Percentiles rank a stretch among this genome's conserved stretches.
Conservation (phyloP, 2,113 vertebrate species). For the Hucho hucho region DNA sequence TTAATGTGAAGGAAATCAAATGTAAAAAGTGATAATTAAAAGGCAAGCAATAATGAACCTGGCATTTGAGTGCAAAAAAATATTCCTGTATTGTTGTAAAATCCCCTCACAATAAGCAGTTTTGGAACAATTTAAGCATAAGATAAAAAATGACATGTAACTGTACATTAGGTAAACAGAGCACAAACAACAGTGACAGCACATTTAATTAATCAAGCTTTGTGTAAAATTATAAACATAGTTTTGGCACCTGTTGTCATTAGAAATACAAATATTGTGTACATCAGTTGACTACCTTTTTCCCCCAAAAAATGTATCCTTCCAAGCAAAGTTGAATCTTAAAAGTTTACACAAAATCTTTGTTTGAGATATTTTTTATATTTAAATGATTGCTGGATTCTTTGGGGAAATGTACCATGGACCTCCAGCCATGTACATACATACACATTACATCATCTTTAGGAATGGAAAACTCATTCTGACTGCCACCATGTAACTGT, state of each 20-base stretch:
- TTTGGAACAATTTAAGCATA: conserved; percentile 1
- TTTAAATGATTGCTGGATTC: conserved; percentile 8
- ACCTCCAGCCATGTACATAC: conserved; percentile 9
- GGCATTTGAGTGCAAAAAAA: not conserved
- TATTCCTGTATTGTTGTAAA: not conserved
- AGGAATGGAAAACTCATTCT: not conserved
- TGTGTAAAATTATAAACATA: not conserved
- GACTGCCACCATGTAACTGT: not conserved
- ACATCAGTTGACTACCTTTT: conserved; percentile 15
- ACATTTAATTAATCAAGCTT: no score
- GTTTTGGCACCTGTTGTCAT: conserved; percentile 16
- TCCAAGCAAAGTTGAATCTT: not conserved
- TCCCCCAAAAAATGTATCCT: no score
- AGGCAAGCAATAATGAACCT: not conserved
- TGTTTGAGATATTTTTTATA: not conserved
- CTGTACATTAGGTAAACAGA: not conserved
- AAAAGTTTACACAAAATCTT: not conserved
- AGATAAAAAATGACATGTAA: not conserved
- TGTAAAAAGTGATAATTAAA: no score
- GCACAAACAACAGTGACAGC: conserved; percentile 8
- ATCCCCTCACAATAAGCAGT: not conserved
- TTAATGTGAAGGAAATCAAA: no score
- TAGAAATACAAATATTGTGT: not conserved
- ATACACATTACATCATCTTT: conserved; percentile 20
- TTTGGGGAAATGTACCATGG: not conserved